phyloP scores from a whole-genome alignment of 2,113 vertebrate species.

The Nyctereutes procyonoides region DNA sequence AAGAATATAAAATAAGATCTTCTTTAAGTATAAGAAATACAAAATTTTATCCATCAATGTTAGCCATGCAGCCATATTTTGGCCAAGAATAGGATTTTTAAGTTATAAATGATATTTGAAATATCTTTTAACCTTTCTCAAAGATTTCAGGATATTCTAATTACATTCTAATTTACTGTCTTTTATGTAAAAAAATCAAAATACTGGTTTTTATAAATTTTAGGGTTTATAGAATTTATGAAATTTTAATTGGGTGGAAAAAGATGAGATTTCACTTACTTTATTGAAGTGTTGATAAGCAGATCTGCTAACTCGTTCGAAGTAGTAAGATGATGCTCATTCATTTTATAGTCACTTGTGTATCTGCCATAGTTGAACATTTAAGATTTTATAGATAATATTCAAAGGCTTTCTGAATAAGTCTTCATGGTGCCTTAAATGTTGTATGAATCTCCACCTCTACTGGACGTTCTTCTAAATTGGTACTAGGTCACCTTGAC shows the following conservation, averaged over 20 bases:
- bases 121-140: background rate
- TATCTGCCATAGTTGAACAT: background rate
- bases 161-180: conserved; percentile 29
- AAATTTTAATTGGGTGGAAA: conserved; percentile 17
- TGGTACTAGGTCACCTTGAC: background rate
- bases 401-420: conserved; percentile 12
- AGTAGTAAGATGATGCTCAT: background rate
- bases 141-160: conserved; percentile 27
- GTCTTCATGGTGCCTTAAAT: background rate
- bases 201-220: background rate
- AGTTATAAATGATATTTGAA: background rate
- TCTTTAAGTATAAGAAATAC: conserved; percentile 33
- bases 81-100: background rate
- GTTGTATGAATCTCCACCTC: background rate
- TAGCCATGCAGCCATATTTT: background rate
- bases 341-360: background rate
- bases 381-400: conserved; percentile 26
- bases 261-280: conserved; percentile 44
- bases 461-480: background rate
- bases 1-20: conserved; percentile 12
- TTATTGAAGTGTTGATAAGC: background rate
- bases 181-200: background rate
- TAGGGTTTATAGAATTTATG: background rate
- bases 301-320: background rate
- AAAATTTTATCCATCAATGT: background rate